A percentile compares a stretch with the other conserved stretches of the same genome.
phyloP scores from a whole-genome alignment of 92 coral and sea anemone species.

The Paragorgia papillata region DNA sequence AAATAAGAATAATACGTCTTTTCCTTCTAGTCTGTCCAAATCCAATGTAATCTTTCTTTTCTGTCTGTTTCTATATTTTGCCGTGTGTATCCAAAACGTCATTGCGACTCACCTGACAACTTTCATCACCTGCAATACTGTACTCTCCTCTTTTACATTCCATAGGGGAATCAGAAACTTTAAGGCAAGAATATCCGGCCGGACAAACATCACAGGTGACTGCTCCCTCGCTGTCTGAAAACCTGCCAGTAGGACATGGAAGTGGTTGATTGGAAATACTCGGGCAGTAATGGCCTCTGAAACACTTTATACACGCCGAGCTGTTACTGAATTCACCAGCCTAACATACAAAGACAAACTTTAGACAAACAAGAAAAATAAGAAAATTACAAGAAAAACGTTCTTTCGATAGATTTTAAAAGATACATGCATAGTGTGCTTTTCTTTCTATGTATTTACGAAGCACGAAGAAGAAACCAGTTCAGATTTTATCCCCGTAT shows the following conservation, averaged over 20 bases:
- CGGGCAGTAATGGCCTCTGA: conserved; percentile 87
- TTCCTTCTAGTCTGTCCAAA: too few species aligned
- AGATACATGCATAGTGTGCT: too few species aligned
- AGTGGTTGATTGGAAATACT: conserved; percentile 74
- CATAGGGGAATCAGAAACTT: conserved; percentile 69
- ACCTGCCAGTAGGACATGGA: conserved; percentile 80
- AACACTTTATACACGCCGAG: conserved; percentile 80
- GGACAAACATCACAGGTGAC: conserved; percentile 81
- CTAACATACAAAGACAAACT: conserved; percentile 36
- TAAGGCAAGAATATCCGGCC: conserved; percentile 84
- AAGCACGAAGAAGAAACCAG: too few species aligned
- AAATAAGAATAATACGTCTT: too few species aligned
- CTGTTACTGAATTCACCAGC: conserved; percentile 94
- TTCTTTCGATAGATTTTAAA: too few species aligned
- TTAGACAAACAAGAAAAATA: background rate
- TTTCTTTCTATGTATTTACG: too few species aligned
- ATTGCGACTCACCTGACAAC: conserved; percentile 66
- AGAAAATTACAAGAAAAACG: too few species aligned
- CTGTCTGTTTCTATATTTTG: too few species aligned
- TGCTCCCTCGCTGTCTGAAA: conserved; percentile 71
- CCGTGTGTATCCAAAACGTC: too few species aligned
- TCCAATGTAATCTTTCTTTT: too few species aligned
- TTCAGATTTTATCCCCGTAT: too few species aligned
- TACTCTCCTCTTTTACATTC: conserved; percentile 79
- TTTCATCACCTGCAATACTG: conserved; percentile 89